These are phyloP conservation scores for Mycalesis mineus DNA, from an alignment of 2,888 invertebrate species.

Conservation along the genomic window DNA sequence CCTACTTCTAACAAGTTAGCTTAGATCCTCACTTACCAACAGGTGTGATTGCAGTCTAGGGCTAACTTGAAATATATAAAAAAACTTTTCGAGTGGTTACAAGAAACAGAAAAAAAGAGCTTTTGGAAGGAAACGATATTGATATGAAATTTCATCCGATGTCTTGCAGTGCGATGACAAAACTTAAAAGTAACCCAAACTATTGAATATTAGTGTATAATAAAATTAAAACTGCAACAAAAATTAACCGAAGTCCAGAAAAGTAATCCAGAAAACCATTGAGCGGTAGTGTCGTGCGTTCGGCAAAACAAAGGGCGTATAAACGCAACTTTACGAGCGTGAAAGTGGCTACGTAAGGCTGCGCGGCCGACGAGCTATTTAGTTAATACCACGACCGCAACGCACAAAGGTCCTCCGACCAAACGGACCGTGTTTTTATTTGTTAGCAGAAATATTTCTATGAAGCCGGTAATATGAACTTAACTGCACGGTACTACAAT, in stretches of 20 bases:
- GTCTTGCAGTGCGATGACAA: no score
- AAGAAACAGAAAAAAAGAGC: no score
- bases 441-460: neutral
- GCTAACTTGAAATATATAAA: no score
- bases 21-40: no score
- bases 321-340: constrained; percentile 7
- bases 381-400: constrained; percentile 5
- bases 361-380: constrained; percentile 3
- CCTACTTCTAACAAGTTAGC: no score
- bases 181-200: no score
- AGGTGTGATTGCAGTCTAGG: no score
- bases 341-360: neutral
- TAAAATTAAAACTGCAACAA: neutral
- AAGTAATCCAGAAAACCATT: neutral
- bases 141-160: no score
- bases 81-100: no score
- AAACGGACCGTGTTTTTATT: neutral
- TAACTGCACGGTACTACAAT: no score
- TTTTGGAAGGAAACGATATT: no score
- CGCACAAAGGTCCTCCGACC: neutral
- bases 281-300: neutral
- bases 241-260: neutral
- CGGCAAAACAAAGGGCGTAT: constrained; percentile 6
- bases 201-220: no score
- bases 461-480: neutral